Base-by-base conservation (phyloP, 2,888 invertebrate genomes). In the Netelia melanura region DNA sequence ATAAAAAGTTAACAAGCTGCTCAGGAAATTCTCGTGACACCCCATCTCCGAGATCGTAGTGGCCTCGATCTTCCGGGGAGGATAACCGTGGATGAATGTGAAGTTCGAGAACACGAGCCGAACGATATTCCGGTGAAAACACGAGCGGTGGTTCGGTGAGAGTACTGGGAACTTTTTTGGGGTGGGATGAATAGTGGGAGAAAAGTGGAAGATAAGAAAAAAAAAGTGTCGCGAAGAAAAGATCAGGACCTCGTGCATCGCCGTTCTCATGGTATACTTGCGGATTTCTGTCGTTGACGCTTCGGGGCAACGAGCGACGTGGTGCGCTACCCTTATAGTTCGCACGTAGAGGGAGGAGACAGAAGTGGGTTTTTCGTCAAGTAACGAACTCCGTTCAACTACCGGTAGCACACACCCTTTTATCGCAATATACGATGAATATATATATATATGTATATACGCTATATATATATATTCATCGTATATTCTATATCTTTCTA, bases 381-480 rank as follows among this genome's bases (percentile, higher is more conserved):
- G 74, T 75, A 64, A 62, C 62, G 48, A 75, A 75, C 74, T 75
- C 74, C 64, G 74, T 64, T 75, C 64, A 64, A 62, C 71, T 43
- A 62, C 61, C 74, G 25, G 52, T 52, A 75, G 74, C 48, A 30
- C 74, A 44, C 9, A 11, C 58, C 58, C n/a, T 23, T 58, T 61
- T 61, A 17, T 21, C 43, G 58, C 43, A 23, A 11, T 10, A 21
- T 56, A 11, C 17, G 48, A 5, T 48, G 48, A 11, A 48, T 48
- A 17, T 17, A 17, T 17, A 17, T 17, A 17, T 17, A 17, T 17
- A 17, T 17, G 0, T 17, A 17, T 17, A 17, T 0, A 17, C n/a
- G n/a, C n/a, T n/a, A n/a, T n/a, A n/a, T n/a, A n/a, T n/a, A n/a
- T n/a, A n/a, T n/a, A n/a, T n/a, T n/a, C n/a, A n/a, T n/a, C n/a